A percentile compares a stretch with the other conserved stretches of the same genome.
Evolutionary conservation across 2,113 vertebrate genomes (phyloP).

Genomic region (Leucopsar rothschildi): DNA sequence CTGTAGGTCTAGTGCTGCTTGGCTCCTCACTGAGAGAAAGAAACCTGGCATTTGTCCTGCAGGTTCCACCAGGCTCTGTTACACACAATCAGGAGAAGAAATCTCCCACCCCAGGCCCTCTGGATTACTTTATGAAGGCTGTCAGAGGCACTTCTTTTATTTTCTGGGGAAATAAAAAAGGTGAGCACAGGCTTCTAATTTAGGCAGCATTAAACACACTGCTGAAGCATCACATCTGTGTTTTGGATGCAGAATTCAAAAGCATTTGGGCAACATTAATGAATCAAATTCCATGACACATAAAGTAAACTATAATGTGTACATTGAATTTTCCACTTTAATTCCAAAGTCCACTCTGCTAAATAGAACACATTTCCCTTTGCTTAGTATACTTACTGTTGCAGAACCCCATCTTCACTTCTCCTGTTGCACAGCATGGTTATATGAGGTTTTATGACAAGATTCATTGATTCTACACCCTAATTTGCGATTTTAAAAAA

Average conservation of each 20-base stretch:
- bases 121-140: neutral
- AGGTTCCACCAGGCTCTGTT: neutral
- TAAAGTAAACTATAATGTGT: neutral
- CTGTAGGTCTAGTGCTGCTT: neutral
- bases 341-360: neutral
- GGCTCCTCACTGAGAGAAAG: neutral
- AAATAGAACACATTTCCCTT: neutral
- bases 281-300: neutral
- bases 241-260: neutral
- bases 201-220: neutral
- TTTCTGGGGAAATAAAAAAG: neutral
- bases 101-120: neutral
- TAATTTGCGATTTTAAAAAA: neutral
- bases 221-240: neutral
- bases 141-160: neutral
- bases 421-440: neutral
- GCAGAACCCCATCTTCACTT: neutral
- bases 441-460: neutral
- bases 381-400: neutral
- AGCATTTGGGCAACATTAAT: neutral
- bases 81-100: neutral
- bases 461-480: neutral
- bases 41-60: neutral
- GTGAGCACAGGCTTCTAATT: neutral
- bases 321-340: neutral